Evolutionary conservation across 2,888 invertebrate species (phyloP).

Genomic region (Polyploca ridens): DNA sequence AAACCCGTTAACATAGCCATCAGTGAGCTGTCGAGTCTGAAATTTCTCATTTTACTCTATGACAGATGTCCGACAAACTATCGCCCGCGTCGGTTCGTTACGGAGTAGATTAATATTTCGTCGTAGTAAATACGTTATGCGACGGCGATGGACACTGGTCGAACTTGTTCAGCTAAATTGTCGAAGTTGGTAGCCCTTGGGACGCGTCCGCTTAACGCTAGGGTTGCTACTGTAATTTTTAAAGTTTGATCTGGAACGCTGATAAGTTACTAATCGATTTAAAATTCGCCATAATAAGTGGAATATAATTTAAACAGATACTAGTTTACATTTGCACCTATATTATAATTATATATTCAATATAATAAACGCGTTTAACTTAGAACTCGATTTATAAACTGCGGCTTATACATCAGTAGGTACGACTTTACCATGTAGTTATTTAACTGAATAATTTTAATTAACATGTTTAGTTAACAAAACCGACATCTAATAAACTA

Average conservation of each 20-base stretch:
- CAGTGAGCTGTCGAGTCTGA: constrained; percentile 38
- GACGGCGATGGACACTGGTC: constrained; percentile 59
- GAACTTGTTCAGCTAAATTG: constrained; percentile 75
- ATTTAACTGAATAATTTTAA: background rate
- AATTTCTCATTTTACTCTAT: constrained; percentile 45
- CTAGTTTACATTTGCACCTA: too few relatives aligned
- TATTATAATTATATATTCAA: too few relatives aligned
- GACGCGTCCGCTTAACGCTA: constrained; percentile 42
- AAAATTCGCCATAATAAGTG: too few relatives aligned
- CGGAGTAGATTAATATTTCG: constrained; percentile 80
- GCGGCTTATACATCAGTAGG: too few relatives aligned
- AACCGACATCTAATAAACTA: constrained; percentile 23
- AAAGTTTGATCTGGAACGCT: background rate
- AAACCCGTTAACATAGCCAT: constrained; percentile 6
- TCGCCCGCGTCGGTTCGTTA: constrained; percentile 69
- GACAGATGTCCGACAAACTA: constrained; percentile 62
- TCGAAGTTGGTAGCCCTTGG: constrained; percentile 76
- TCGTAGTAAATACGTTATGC: constrained; percentile 80
- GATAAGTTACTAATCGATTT: background rate
- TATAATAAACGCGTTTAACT: too few relatives aligned
- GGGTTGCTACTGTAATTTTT: constrained; percentile 39
- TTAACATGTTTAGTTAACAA: background rate
- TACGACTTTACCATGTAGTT: too few relatives aligned
- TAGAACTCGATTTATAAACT: too few relatives aligned
- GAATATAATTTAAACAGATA: too few relatives aligned